phyloP scores from a whole-genome alignment of 2,888 invertebrate genomes.

The Cephus sareptanus region DNA sequence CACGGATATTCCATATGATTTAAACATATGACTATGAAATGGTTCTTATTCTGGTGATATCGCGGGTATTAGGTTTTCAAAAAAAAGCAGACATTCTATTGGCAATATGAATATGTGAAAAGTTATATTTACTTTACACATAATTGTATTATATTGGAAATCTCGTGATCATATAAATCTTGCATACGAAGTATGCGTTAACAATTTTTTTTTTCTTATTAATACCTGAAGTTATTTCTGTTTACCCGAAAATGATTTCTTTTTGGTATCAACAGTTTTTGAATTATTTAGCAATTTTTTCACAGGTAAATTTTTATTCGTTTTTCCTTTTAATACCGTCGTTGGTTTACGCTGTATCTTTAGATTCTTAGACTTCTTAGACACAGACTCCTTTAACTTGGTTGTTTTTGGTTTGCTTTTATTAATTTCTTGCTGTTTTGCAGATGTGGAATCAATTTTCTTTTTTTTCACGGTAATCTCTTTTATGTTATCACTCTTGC shows the following conservation, averaged over 20 bases:
- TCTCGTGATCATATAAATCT: not conserved
- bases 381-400: not conserved
- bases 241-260: not conserved
- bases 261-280: not conserved
- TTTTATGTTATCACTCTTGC: constrained; percentile 15
- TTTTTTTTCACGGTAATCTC: constrained; percentile 8
- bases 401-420: constrained; percentile 11
- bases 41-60: not conserved
- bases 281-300: not conserved
- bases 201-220: not conserved
- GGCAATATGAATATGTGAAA: not conserved
- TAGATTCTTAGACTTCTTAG: not conserved
- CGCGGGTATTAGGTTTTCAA: not conserved
- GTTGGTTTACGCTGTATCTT: not conserved
- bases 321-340: not conserved
- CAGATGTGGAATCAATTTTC: not conserved
- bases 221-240: not conserved
- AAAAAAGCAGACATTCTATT: not conserved
- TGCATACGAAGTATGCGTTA: not conserved
- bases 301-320: not conserved
- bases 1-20: not conserved
- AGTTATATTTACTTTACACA: not conserved
- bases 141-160: not conserved
- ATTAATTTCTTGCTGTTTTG: constrained; percentile 18
- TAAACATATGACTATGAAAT: not conserved